Base-by-base conservation (phyloP, 2,797 vertebrate species). In the Heterohyrax brucei region DNA sequence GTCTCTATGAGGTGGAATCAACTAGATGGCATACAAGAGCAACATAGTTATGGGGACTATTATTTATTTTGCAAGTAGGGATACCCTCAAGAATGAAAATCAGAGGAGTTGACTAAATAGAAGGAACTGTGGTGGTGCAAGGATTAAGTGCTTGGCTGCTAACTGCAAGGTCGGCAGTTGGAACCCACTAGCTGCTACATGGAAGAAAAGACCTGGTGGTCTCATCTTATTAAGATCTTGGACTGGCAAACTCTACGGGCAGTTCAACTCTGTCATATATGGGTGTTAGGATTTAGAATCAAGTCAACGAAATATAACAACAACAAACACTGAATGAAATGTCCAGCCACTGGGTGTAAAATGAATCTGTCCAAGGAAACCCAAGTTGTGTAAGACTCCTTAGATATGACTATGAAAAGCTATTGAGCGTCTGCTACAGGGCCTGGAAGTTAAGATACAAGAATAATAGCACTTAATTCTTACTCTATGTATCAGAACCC, bases 81-180 rank as follows among this genome's bases (percentile, higher is more conserved):
- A 14, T 6, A 24, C 13, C 14, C 95, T 70, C 85, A 84, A 64
- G 53, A 94, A 81, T 39, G 16, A 75, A 90, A 94, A 26, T 48
- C 18, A 33, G 2, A 48, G 21, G 5, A 82, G 33, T 22, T 92
- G 19, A 68, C 0, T 46, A 59, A 93, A 50, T 53, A 39, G 44
- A 73, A 39, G 70, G 70, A 22, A 22, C 19, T 10, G 22, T 64
- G 24, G 62, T 18, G 62, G 24, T 26, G 7, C 33, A 44, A 21
- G 21, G 70, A 19, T 73, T 39, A 30, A 66, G 64, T 6, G 6
- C 70, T 21, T 22, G 3, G 70, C 30, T 10, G 33, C 5, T 44
- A 44, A 73, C 33, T 22, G 19, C 18, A 22, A 39, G 18, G 18
- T 44, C 21, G 10, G 33, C 10, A 33, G 7, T 39, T 44, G 9